Conservation (phyloP, 2,797 vertebrate genomes). For the Sebastiscus tertius region DNA sequence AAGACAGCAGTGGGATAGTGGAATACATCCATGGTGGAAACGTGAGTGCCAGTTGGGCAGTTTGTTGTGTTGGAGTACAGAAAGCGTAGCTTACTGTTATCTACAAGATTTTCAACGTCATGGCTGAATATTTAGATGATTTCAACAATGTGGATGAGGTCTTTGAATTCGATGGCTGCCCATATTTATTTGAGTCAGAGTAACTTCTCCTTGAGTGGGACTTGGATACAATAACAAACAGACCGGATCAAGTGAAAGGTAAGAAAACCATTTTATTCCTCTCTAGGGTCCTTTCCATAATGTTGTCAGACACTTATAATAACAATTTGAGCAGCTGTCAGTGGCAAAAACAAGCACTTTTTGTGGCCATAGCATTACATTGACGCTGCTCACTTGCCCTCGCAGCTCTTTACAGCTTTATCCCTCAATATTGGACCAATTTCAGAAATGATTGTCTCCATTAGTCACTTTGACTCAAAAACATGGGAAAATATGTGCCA, state of each 20-base stretch:
- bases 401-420: not conserved
- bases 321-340: too few relatives aligned
- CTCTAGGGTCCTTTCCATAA: too few relatives aligned
- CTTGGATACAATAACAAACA: too few relatives aligned
- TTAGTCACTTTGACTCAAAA: not conserved
- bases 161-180: accelerated
- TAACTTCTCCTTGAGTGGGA: too few relatives aligned
- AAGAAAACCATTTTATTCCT: too few relatives aligned
- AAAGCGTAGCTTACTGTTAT: not conserved
- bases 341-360: too few relatives aligned
- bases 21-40: not conserved
- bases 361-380: not conserved
- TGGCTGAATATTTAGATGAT: not conserved
- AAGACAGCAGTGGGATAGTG: not conserved
- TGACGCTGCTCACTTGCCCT: not conserved
- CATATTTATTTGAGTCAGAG: too few relatives aligned
- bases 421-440: not conserved
- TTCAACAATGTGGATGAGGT: not conserved
- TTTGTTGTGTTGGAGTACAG: not conserved
- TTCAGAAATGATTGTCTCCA: accelerated
- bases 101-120: not conserved
- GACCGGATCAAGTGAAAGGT: too few relatives aligned
- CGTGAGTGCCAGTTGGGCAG: not conserved
- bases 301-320: too few relatives aligned
- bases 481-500: not conserved